phyloP scores from a whole-genome alignment of 2,113 vertebrate species.

The Odontesthes bonariensis region DNA sequence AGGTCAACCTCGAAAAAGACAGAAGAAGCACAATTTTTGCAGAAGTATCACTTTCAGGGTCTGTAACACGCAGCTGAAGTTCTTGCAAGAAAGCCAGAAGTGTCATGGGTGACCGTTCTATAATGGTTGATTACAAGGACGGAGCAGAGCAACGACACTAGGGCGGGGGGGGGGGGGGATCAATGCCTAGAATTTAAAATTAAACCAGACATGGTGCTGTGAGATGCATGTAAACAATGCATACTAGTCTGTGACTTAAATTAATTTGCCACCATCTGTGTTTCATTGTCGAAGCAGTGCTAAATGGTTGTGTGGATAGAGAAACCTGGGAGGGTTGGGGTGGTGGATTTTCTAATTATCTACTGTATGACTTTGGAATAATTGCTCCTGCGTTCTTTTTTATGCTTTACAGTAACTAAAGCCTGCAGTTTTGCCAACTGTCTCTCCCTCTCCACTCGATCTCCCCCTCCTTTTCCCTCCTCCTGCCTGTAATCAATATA shows the following conservation, averaged over 20 bases:
- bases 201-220: slow-evolving; percentile 75
- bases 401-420: slow-evolving; percentile 64
- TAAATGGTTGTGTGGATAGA: slow-evolving; percentile 37
- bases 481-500: slow-evolving; percentile 72
- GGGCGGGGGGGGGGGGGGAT: slow-evolving; percentile 74
- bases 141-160: slow-evolving; percentile 53
- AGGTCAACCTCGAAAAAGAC: slow-evolving; percentile 69
- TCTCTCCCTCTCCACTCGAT: background rate
- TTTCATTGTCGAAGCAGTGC: slow-evolving; percentile 58
- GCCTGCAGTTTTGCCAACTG: slow-evolving; percentile 41
- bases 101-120: slow-evolving; percentile 64
- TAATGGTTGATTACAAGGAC: slow-evolving; percentile 63
- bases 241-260: slow-evolving; percentile 55
- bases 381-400: slow-evolving; percentile 44
- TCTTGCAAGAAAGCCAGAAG: slow-evolving; percentile 34
- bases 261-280: slow-evolving; percentile 56
- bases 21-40: slow-evolving; percentile 31
- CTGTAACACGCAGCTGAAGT: slow-evolving; percentile 35
- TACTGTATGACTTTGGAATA: slow-evolving; percentile 57
- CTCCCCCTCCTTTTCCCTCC: background rate
- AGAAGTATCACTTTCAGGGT: slow-evolving; percentile 42
- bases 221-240: slow-evolving; percentile 66
- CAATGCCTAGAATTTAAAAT: slow-evolving; percentile 86
- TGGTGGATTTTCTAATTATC: slow-evolving; percentile 72
- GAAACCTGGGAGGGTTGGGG: slow-evolving; percentile 13